Percentiles rank a stretch among this genome's conserved stretches.
Conservation (phyloP, 2,797 vertebrate species). For the Malacoraja senta region DNA sequence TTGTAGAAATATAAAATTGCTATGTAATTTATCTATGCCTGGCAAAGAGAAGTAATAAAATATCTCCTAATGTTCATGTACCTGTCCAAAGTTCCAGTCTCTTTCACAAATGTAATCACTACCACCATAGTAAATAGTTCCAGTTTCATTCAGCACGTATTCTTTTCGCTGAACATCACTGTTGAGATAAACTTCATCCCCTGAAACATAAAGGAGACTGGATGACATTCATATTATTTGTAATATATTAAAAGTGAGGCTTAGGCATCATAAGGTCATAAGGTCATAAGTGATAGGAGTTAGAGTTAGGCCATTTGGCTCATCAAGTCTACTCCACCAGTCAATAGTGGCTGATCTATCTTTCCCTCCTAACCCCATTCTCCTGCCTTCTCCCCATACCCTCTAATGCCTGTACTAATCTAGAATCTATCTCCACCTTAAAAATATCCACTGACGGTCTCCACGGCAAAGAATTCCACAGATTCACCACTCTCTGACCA, state of each 20-base stretch:
- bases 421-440: too few species aligned
- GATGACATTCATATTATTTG: neutral
- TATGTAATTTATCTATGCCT: neutral
- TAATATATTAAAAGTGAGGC: neutral
- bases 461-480: too few species aligned
- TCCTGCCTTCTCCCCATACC: too few species aligned
- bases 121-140: slow-evolving; percentile 66
- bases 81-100: slow-evolving; percentile 79
- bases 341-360: too few species aligned
- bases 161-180: slow-evolving; percentile 60
- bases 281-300: too few species aligned
- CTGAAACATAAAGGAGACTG: slow-evolving; percentile 49
- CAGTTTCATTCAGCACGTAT: slow-evolving; percentile 72
- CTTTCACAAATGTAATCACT: slow-evolving; percentile 48
- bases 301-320: too few species aligned
- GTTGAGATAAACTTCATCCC: slow-evolving; percentile 65
- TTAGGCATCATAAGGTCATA: neutral
- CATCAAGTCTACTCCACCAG: too few species aligned
- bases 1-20: neutral
- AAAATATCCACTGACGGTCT: too few species aligned
- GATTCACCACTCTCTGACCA: too few species aligned
- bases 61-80: slow-evolving; percentile 44
- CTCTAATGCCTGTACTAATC: too few species aligned
- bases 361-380: too few species aligned
- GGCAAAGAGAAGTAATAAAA: neutral